phyloP scores from a whole-genome alignment of 1,140 invertebrate species.

The Sesamia nonagrioides region DNA sequence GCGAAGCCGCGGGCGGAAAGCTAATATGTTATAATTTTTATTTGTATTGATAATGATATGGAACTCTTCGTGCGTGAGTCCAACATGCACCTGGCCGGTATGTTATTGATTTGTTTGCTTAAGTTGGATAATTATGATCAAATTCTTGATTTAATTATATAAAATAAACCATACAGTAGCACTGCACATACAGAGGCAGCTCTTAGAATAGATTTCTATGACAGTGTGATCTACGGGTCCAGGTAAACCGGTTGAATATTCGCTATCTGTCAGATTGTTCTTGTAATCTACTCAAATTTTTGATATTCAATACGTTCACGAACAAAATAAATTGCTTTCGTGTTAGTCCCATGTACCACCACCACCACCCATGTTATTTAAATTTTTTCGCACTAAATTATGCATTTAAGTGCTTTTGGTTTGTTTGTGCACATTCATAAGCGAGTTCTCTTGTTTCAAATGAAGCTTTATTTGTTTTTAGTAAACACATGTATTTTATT shows the following conservation, averaged over 20 bases:
- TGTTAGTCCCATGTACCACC: slow-evolving; percentile 2
- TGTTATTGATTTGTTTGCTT: too few relatives aligned
- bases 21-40: too few relatives aligned
- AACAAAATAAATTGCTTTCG: not conserved
- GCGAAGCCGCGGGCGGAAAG: too few relatives aligned
- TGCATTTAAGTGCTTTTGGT: not conserved
- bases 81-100: too few relatives aligned
- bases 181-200: too few relatives aligned
- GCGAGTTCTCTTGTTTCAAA: not conserved
- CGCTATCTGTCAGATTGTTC: not conserved
- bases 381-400: slow-evolving; percentile 5
- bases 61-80: too few relatives aligned
- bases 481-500: too few relatives aligned
- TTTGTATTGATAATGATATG: too few relatives aligned
- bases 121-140: too few relatives aligned
- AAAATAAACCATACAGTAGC: too few relatives aligned
- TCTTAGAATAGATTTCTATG: not conserved
- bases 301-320: slow-evolving; percentile 4
- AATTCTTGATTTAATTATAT: not conserved
- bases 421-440: not conserved
- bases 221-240: not conserved
- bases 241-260: not conserved
- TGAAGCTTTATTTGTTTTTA: too few relatives aligned
- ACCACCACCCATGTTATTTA: too few relatives aligned
- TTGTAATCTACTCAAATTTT: not conserved